Percentiles rank a stretch among this genome's conserved stretches.
These are phyloP conservation scores for Mallotus villosus DNA, from an alignment of 2,797 vertebrate species.

Conservation along the genomic window DNA sequence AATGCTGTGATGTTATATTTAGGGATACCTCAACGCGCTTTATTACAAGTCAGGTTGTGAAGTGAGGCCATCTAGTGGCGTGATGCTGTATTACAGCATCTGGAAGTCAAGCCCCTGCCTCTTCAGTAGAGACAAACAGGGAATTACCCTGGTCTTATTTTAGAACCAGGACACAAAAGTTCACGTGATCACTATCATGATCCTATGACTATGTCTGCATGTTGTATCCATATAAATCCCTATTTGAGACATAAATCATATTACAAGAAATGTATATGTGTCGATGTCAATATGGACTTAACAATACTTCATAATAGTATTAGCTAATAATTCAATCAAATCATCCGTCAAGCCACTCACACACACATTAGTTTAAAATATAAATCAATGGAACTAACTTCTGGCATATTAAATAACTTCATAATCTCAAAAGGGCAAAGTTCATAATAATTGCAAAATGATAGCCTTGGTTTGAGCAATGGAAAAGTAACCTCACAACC, in stretches of 20 bases:
- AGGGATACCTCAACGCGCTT: not conserved
- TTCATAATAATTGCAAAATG: constrained; percentile 65
- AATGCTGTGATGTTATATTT: not conserved
- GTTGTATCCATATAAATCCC: not conserved
- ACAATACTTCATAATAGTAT: too few relatives aligned
- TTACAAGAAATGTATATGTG: too few relatives aligned
- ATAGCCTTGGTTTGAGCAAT: constrained; percentile 40
- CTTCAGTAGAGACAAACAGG: too few relatives aligned
- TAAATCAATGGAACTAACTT: constrained; percentile 8
- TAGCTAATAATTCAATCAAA: too few relatives aligned
- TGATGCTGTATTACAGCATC: not conserved
- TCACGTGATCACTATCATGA: not conserved
- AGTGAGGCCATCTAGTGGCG: constrained; percentile 52
- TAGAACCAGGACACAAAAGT: constrained; percentile 3
- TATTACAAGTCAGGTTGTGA: not conserved
- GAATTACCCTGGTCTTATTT: not conserved
- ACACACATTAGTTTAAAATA: too few relatives aligned
- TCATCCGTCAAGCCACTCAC: too few relatives aligned
- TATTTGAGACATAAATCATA: not conserved
- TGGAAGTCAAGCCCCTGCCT: too few relatives aligned
- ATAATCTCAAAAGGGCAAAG: constrained; percentile 53
- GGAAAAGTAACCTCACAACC: constrained; percentile 27
- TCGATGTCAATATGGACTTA: too few relatives aligned
- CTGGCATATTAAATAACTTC: constrained; percentile 33
- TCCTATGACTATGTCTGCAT: not conserved